A percentile compares a stretch with the other conserved stretches of the same genome.
These are phyloP conservation scores for Bubo blakistoni DNA, from an alignment of 2,113 vertebrate species.

Conservation along the genomic window DNA sequence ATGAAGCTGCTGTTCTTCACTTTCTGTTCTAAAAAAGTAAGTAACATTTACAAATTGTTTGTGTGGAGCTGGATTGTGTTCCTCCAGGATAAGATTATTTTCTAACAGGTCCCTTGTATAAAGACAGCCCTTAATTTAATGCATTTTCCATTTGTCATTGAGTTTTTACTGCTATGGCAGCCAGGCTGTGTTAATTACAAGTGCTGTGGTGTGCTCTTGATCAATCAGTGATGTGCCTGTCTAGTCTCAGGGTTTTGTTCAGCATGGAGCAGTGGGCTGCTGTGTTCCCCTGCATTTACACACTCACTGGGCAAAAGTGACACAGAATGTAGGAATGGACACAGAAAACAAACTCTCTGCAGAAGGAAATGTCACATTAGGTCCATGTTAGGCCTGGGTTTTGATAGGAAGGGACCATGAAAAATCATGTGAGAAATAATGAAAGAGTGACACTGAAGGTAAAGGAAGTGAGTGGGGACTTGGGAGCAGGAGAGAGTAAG, in stretches of 20 bases:
- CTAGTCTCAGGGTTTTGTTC: neutral
- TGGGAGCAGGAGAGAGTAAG: accelerated
- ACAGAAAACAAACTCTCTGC: neutral
- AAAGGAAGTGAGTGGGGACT: neutral
- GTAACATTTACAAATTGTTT: neutral
- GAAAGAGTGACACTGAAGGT: neutral
- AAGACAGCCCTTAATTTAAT: neutral
- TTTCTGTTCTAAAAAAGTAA: neutral
- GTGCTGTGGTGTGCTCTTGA: neutral
- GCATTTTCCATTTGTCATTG: neutral
- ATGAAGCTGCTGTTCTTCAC: neutral
- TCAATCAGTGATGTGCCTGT: accelerated
- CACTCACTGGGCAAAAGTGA: neutral
- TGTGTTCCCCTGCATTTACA: neutral
- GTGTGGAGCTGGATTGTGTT: neutral
- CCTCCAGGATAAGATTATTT: neutral
- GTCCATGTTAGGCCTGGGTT: neutral
- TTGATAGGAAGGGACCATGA: neutral
- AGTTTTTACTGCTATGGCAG: neutral
- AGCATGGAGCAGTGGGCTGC: accelerated
- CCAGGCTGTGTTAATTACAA: neutral
- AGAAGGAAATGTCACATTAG: neutral
- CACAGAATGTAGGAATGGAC: neutral
- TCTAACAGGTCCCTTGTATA: neutral
- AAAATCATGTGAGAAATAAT: neutral